Conservation (phyloP, 92 coral and sea anemone genomes). For the Epizoanthus rinbou region DNA sequence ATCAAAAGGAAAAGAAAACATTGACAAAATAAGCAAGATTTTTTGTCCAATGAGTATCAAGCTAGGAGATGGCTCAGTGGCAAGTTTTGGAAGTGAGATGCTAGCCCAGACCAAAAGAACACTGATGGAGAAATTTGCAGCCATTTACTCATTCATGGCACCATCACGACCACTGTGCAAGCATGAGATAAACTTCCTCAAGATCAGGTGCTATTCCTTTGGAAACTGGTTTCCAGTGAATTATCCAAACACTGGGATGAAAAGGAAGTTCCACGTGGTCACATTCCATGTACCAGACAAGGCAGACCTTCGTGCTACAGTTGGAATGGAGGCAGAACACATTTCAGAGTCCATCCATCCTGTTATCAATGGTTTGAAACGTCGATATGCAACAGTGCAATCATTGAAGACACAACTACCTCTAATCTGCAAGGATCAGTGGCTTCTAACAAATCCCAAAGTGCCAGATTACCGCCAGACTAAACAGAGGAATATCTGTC, state of each 20-base stretch:
- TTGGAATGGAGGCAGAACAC: conserved; percentile 5
- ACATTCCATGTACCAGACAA: neutral
- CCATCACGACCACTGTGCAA: neutral
- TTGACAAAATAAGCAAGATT: neutral
- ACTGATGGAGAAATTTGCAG: neutral
- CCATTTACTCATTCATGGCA: neutral
- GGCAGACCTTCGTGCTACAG: neutral
- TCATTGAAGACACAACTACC: neutral
- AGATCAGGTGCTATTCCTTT: neutral
- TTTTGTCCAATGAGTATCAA: neutral
- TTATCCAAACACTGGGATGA: neutral
- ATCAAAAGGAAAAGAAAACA: neutral
- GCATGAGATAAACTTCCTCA: neutral
- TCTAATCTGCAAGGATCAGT: neutral
- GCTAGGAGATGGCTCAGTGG: neutral
- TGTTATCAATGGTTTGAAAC: neutral
- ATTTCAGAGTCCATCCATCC: neutral
- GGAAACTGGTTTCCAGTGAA: conserved; percentile 1
- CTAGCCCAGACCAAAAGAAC: neutral
- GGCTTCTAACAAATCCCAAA: neutral
- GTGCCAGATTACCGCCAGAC: conserved; percentile 1
- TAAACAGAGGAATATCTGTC: neutral
- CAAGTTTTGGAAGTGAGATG: neutral
- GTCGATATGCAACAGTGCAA: neutral
- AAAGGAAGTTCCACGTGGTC: neutral